Evolutionary conservation across 2,888 invertebrate genomes (phyloP), one percentile per base, ranked within the genome.

Genomic region (Geotrupes spiniger): DNA sequence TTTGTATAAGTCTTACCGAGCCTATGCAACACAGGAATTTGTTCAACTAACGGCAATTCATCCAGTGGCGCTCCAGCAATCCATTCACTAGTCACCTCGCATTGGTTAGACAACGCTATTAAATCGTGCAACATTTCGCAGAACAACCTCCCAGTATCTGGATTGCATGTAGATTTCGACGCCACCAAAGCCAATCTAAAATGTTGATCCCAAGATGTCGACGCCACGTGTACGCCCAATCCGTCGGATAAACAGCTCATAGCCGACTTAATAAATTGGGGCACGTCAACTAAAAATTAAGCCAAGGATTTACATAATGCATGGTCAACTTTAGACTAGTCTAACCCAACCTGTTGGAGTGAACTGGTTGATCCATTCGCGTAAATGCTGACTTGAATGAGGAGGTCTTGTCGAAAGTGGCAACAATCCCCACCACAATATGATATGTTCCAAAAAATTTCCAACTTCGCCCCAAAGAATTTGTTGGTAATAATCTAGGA

Each of bases 381-480:
- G 72, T 31, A 83, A 73, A 68, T 83, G 82, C 71, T 83, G 83
- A 59, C 81, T 80, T 2, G 80, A 80, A 60, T 78, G 78, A 11
- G 82, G 81, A 14, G 82, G 77, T 56, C 83, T 79, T 46, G 82
- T 80, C 9, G 86, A 84, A 33, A 89, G 72, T 1, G 88, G 86
- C 53, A 83, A 84, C 8, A 83, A 76, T 1, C 86, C 85, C 89
- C 90, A 90, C 92, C 91, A 92, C 1, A 92, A 74, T 14, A 91
- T 79, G 12, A 89, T 82, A 63, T 92, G 90, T 64, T 91, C 89
- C 40, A 89, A 75, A 62, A 83, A 85, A 50, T 84, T 84, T 1
- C 90, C 90, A 1, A 89, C 86, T 63, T 89, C 85, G 0, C 86
- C 85, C 91, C 91, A 92, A 17, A 89, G 73, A 44, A 85, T 80